phyloP scores from a whole-genome alignment of 2,888 invertebrate species.

The Monoplex corrugatus region DNA sequence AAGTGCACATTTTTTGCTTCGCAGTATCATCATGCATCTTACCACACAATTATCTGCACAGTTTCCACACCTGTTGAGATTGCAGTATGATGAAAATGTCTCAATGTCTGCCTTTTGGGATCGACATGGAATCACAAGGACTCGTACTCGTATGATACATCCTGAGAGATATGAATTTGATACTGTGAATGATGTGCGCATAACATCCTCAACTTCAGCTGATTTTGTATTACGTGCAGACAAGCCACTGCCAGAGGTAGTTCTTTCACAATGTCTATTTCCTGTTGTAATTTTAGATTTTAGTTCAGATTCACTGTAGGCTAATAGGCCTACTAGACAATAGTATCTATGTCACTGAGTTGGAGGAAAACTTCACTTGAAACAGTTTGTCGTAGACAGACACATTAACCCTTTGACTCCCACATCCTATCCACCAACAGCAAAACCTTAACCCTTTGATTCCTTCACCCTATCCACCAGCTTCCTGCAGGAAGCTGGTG shows the following conservation, averaged over 20 bases:
- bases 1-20: constrained; percentile 41
- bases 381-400: no score
- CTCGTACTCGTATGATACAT: constrained; percentile 36
- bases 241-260: constrained; percentile 86
- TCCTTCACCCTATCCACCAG: no score
- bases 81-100: constrained; percentile 89
- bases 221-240: constrained; percentile 87
- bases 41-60: constrained; percentile 56
- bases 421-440: background rate
- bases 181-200: constrained; percentile 47
- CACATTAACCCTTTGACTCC: background rate
- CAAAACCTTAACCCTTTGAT: no score
- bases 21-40: constrained; percentile 54
- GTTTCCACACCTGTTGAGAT: constrained; percentile 66
- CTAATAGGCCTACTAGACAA: no score
- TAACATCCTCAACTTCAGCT: constrained; percentile 81
- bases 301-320: no score
- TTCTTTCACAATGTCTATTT: background rate
- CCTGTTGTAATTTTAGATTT: no score
- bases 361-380: no score
- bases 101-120: constrained; percentile 93
- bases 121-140: constrained; percentile 67
- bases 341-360: no score
- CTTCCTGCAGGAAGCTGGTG: no score
- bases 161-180: constrained; percentile 43